phyloP scores from a whole-genome alignment of 2,113 vertebrate species.

The Rhinolophus ferrumequinum region DNA sequence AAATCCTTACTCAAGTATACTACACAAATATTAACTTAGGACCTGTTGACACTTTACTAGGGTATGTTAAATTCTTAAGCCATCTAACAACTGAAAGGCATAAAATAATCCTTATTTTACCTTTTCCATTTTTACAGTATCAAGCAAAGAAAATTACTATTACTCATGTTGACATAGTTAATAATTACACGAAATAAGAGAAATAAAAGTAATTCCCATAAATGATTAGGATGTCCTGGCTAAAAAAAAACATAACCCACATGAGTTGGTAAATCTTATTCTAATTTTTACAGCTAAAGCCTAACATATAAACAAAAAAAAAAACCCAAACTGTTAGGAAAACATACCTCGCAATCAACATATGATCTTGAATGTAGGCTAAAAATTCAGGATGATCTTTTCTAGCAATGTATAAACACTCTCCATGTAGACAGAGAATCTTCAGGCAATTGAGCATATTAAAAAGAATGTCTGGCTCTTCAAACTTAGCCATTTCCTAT shows the following conservation, averaged over 20 bases:
- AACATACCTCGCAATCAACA: conserved; percentile 95
- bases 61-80: not conserved
- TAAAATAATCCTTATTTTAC: not conserved
- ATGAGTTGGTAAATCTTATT: not conserved
- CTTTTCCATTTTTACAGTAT: not conserved
- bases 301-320: not conserved
- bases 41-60: not conserved
- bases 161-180: not conserved
- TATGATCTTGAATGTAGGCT: conserved; percentile 96
- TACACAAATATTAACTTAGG: not conserved
- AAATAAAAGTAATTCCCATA: not conserved
- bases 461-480: conserved; percentile 99
- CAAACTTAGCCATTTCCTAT: conserved; percentile 98
- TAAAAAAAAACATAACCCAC: conserved; percentile 4
- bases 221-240: not conserved
- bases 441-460: conserved; percentile 99
- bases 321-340: not conserved
- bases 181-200: not conserved
- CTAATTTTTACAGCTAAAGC: conserved; percentile 31
- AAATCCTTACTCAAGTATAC: not conserved
- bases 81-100: not conserved
- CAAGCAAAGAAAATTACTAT: not conserved
- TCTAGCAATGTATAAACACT: conserved; percentile 94
- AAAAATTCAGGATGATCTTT: conserved; percentile 98
- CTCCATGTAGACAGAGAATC: conserved; percentile 97